Evolutionary conservation across 2,888 invertebrate species (phyloP), one percentile per base, ranked within the genome.

Genomic region (Tortricodes alternella): DNA sequence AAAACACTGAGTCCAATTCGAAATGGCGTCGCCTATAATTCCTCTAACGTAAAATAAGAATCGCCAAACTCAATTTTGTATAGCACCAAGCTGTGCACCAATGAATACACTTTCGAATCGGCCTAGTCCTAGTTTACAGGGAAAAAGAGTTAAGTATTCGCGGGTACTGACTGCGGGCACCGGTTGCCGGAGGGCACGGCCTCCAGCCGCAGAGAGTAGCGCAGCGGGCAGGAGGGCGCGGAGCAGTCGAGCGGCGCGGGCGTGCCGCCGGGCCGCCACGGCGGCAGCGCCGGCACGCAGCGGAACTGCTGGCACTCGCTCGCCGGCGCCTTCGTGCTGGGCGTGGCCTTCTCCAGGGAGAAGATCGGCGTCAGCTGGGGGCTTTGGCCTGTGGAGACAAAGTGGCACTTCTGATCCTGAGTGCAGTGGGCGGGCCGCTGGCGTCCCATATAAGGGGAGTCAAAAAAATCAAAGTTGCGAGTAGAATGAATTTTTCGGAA

Each of bases 131-230:
- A n/a, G n/a, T n/a, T 72, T 65, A 65, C 74, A 19, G 61, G 62
- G 1, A 0, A 4, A n/a, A 8, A 9, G 39, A 1, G 38, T 18
- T 7, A 23, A 13, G 11, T 24, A 41, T 9, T 15, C 13, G 3
- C 3, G 7, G 15, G 15, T 46, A 78, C 85, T 89, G 64, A 91
- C 91, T 85, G 85, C 0, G 91, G 89, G 56, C 93, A 93, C 38
- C 85, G 82, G n/a, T 85, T 73, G n/a, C 62, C 75, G 0, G 61
- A 46, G 0, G 74, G 66, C 9, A 68, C 74, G 0, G 65, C 66
- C 27, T 93, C 92, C 58, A 92, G 68, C 46, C 86, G 89, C 1
- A 93, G 78, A 5, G 89, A 81, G 73, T 94, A 94, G 1, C 91
- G 91, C 0, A 89, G 79, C 0, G 94, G 95, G 66, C 95, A 96